Evolutionary conservation across 2,113 vertebrate genomes (phyloP).

Genomic region (Atrichornis clamosus): DNA sequence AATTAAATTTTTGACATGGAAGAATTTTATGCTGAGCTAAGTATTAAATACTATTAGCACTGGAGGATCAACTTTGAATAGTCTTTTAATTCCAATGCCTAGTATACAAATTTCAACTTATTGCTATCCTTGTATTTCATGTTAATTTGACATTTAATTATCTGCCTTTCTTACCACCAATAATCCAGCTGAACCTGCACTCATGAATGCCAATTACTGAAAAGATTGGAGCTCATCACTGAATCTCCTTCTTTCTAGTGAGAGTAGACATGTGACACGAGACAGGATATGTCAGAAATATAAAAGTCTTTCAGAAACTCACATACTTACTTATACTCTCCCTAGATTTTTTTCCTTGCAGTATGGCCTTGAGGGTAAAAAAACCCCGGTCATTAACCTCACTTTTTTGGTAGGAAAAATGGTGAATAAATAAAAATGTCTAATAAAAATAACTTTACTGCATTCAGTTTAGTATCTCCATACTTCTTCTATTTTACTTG

Average conservation of each 20-base stretch:
- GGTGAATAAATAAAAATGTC: not conserved
- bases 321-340: not conserved
- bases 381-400: not conserved
- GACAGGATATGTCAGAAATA: slow-evolving; percentile 32
- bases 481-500: not conserved
- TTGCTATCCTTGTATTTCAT: slow-evolving; percentile 54
- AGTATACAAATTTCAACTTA: slow-evolving; percentile 45
- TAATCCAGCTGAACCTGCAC: slow-evolving; percentile 52
- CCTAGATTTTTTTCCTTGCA: not conserved
- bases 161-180: slow-evolving; percentile 35
- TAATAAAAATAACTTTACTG: not conserved
- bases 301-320: slow-evolving; percentile 33
- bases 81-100: slow-evolving; percentile 34
- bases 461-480: not conserved
- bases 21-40: slow-evolving; percentile 1
- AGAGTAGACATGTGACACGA: slow-evolving; percentile 34
- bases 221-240: slow-evolving; percentile 16
- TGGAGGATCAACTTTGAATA: slow-evolving; percentile 32
- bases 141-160: slow-evolving; percentile 69
- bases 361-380: not conserved
- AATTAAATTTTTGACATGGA: slow-evolving; percentile 21
- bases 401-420: not conserved
- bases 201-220: slow-evolving; percentile 43
- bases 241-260: slow-evolving; percentile 17
- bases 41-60: slow-evolving; percentile 16